Evolutionary conservation across 2,113 vertebrate species (phyloP).

Genomic region (Raphicerus campestris): DNA sequence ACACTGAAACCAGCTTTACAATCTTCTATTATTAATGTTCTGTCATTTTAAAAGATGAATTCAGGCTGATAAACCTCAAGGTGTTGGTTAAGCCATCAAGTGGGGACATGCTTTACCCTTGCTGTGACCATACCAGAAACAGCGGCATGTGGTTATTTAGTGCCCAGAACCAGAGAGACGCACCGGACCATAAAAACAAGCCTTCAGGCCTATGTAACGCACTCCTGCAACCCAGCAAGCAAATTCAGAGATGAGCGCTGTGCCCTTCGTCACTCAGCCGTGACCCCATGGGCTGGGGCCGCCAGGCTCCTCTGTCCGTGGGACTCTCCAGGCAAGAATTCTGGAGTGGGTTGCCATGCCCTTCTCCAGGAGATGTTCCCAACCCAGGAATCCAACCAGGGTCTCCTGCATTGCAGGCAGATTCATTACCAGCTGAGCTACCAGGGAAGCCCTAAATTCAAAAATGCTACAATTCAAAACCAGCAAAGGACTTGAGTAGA

Average conservation of each 20-base stretch:
- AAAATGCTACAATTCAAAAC: not conserved
- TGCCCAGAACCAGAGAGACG: not conserved
- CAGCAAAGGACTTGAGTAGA: not conserved
- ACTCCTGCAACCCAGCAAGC: not conserved
- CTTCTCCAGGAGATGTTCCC: not conserved
- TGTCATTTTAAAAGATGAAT: not conserved
- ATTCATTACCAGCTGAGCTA: not conserved
- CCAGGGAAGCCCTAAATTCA: not conserved
- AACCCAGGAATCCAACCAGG: not conserved
- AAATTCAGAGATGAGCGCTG: fast-evolving
- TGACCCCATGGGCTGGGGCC: fast-evolving
- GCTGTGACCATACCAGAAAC: not conserved
- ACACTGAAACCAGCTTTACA: not conserved
- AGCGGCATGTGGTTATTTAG: not conserved
- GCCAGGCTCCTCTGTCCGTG: not conserved
- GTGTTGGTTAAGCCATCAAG: not conserved
- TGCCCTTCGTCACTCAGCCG: not conserved
- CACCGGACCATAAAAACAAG: not conserved
- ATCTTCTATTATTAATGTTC: not conserved
- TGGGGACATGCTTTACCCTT: not conserved
- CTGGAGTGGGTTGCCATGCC: not conserved
- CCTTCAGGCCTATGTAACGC: not conserved
- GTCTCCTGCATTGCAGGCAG: not conserved
- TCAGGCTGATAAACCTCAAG: not conserved
- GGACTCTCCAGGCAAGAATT: not conserved